These are phyloP conservation scores for Coregonus sp. DNA, from an alignment of 2,797 vertebrate species.

Conservation along the genomic window DNA sequence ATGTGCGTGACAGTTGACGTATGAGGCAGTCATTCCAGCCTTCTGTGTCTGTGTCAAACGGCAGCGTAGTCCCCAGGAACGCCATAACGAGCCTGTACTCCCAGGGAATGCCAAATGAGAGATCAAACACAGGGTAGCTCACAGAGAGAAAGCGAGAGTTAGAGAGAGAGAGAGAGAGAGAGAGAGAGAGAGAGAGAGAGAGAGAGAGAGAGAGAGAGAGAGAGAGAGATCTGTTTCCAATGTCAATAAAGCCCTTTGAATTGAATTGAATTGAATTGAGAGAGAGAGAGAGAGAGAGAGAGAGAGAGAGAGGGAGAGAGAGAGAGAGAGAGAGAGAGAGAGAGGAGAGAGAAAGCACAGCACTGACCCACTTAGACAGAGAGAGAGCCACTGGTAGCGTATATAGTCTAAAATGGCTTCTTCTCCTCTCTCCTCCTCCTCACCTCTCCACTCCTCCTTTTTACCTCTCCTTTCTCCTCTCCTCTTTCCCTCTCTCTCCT, in stretches of 20 bases:
- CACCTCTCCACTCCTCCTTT: background rate
- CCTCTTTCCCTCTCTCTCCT: too few species aligned
- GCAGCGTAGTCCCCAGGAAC: conserved; percentile 66
- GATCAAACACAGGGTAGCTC: conserved; percentile 51
- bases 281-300: conserved; percentile 41
- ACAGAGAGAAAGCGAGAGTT: conserved; percentile 48
- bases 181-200: conserved; percentile 39
- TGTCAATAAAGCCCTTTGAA: too few species aligned
- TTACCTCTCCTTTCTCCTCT: background rate
- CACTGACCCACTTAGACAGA: conserved; percentile 54
- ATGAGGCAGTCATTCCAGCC: conserved; percentile 53
- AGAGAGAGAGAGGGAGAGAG: too few species aligned
- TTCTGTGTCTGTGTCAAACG: conserved; percentile 68
- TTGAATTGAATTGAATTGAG: too few species aligned
- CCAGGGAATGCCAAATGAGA: conserved; percentile 71
- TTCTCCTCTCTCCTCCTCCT: conserved; percentile 1
- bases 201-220: conserved; percentile 46
- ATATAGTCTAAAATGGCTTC: conserved; percentile 24
- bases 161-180: background rate
- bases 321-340: conserved; percentile 39
- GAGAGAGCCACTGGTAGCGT: conserved; percentile 32
- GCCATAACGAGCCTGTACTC: conserved; percentile 61
- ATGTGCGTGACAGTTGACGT: conserved; percentile 57
- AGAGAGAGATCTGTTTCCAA: conserved; percentile 17
- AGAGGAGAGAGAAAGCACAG: conserved; percentile 39